These are phyloP conservation scores for Archegozetes longisetosus DNA, from an alignment of 1,140 invertebrate species.

Conservation along the genomic window DNA sequence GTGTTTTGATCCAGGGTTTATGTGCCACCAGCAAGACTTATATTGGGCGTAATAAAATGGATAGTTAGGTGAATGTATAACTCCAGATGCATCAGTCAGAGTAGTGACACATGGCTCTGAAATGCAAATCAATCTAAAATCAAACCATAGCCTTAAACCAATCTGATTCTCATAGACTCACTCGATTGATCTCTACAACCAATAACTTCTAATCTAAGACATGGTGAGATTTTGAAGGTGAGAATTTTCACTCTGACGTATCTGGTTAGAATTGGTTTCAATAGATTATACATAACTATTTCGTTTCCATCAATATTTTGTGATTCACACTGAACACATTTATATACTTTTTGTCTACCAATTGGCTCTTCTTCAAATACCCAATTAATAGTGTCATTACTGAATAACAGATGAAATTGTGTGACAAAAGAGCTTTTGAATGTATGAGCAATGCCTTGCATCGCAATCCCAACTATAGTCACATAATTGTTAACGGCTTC, in stretches of 20 bases:
- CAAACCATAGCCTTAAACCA: background rate
- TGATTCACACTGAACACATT: constrained; percentile 21
- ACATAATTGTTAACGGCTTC: constrained; percentile 14
- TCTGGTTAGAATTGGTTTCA: constrained; percentile 20
- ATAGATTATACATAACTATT: constrained; percentile 20
- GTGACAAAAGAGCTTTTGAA: constrained; percentile 16
- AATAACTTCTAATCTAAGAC: constrained; percentile 21
- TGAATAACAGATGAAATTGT: constrained; percentile 21
- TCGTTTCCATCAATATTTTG: constrained; percentile 18
- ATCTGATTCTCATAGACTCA: constrained; percentile 14
- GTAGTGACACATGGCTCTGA: constrained; percentile 10
- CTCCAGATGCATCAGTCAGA: constrained; percentile 14
- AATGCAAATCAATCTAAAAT: constrained; percentile 13
- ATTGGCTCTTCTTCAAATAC: constrained; percentile 23
- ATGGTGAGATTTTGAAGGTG: constrained; percentile 18
- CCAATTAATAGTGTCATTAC: constrained; percentile 21
- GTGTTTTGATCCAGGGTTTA: constrained; percentile 20
- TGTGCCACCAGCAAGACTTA: constrained; percentile 21
- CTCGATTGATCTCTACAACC: constrained; percentile 19
- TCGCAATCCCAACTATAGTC: constrained; percentile 19
- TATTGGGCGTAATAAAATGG: constrained; percentile 24
- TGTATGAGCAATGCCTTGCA: constrained; percentile 19
- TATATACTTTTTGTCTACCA: constrained; percentile 22
- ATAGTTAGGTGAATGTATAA: constrained; percentile 22
- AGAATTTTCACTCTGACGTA: constrained; percentile 20